phyloP scores from a whole-genome alignment of 2,797 vertebrate genomes.

The Myoxocephalus aenaeus region DNA sequence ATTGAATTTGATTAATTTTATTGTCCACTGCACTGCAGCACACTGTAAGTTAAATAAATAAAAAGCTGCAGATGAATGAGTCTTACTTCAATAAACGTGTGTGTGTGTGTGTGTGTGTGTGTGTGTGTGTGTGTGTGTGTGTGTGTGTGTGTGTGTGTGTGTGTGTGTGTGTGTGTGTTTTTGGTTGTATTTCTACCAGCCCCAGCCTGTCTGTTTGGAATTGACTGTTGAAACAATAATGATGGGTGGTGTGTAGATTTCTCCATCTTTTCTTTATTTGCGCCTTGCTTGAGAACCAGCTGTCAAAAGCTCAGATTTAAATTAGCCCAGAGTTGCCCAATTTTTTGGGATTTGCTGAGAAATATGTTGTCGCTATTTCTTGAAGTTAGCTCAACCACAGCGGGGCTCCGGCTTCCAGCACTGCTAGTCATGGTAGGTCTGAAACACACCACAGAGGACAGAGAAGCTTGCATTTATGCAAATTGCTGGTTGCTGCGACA shows the following conservation, averaged over 20 bases:
- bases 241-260: slow-evolving; percentile 11
- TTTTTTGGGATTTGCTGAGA: slow-evolving; percentile 44
- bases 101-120: neutral
- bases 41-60: neutral
- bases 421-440: slow-evolving; percentile 59
- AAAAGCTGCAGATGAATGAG: neutral
- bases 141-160: neutral
- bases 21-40: neutral
- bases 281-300: slow-evolving; percentile 32
- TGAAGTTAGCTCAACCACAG: slow-evolving; percentile 47
- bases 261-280: slow-evolving; percentile 41
- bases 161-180: neutral
- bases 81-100: neutral
- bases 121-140: neutral
- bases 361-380: slow-evolving; percentile 33
- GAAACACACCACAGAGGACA: slow-evolving; percentile 38
- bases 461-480: slow-evolving; percentile 44
- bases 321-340: slow-evolving; percentile 31
- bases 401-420: slow-evolving; percentile 31
- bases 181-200: slow-evolving; percentile 1
- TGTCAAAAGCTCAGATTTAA: slow-evolving; percentile 49
- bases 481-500: slow-evolving; percentile 53
- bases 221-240: slow-evolving; percentile 11
- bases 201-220: slow-evolving; percentile 18
- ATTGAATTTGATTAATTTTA: neutral